Evolutionary conservation across 2,113 vertebrate species (phyloP), one percentile per base, ranked within the genome.

Genomic region (Erythrolamprus reginae): DNA sequence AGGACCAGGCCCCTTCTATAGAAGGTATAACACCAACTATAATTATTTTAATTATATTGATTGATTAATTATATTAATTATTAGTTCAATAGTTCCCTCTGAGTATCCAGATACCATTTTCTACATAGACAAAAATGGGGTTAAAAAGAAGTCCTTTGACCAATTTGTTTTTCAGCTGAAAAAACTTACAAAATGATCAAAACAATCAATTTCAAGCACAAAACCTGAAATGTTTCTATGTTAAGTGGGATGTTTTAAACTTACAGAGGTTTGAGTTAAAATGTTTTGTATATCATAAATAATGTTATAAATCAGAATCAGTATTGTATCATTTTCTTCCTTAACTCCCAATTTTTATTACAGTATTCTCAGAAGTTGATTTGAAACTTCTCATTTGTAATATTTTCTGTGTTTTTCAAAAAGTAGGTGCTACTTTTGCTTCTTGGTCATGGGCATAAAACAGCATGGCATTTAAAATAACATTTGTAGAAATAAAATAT

Each of bases 1-100:
- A 99, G 97, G 99, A 99, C 96, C 98, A 99, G 96, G 99, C 99
- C 90, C 99, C 99, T 55, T 99, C 99, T 96, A 97, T 98, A 97
- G 99, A 99, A 98, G 98, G 99, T 99, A 98, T 58, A 98, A 33
- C 4, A 97, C 84, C 91, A 89, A n/a, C 28, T 93, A 90, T 93
- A 89, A 88, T 45, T 0, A 21, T 95, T 92, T 87, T 52, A 95
- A 90, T n/a, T 65, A 65, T 65, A 15, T 65, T 65, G 61, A 15
- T 65, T 65, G 61, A 65, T 65, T 65, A 33, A 33, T 33, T 61
- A 61, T 61, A 61, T 61, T 92, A 92, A 8, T 61, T 89, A 77
- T 89, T 58, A 53, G 38, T 50, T 65, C 58, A n/a, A 13, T 70
- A 70, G 33, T 77, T 42, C 33, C 70, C 65, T 2, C 0, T 33